These are phyloP conservation scores for Lycocorax pyrrhopterus DNA, from an alignment of 2,113 vertebrate genomes.

Conservation along the genomic window DNA sequence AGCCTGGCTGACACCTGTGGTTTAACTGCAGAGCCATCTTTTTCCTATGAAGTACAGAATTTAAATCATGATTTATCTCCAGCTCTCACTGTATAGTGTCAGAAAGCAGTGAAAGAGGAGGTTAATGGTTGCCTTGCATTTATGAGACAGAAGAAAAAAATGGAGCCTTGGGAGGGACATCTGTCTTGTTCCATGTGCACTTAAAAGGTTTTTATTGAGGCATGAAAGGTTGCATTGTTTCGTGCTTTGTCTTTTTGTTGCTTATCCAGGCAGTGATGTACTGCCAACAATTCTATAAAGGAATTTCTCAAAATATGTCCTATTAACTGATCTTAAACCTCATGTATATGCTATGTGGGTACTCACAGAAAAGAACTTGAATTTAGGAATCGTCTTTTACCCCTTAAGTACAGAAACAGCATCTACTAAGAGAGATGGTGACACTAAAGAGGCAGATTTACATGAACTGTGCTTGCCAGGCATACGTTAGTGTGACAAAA, in stretches of 20 bases:
- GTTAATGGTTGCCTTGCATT: slow-evolving; percentile 22
- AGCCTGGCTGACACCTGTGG: not conserved
- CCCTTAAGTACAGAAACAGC: not conserved
- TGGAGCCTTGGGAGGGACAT: not conserved
- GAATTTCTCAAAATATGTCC: slow-evolving; percentile 15
- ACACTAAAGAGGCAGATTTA: not conserved
- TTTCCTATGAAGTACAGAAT: not conserved
- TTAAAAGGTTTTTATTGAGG: slow-evolving; percentile 37
- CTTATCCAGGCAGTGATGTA: slow-evolving; percentile 1
- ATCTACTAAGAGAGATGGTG: not conserved
- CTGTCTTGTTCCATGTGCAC: slow-evolving; percentile 21
- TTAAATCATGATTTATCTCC: slow-evolving; percentile 1
- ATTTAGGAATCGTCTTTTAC: not conserved
- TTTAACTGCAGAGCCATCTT: not conserved
- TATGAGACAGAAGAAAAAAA: slow-evolving; percentile 29
- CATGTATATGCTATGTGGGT: not conserved
- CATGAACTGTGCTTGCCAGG: not conserved
- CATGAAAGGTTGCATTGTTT: slow-evolving; percentile 20
- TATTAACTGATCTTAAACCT: slow-evolving; percentile 3
- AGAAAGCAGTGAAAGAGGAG: not conserved
- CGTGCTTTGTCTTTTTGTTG: slow-evolving; percentile 37
- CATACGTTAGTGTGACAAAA: not conserved
- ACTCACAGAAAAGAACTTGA: not conserved
- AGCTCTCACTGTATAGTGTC: not conserved
- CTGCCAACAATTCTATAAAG: slow-evolving; percentile 34